Conservation (phyloP, 2,113 vertebrate species). For the Percopsis transmontana region DNA sequence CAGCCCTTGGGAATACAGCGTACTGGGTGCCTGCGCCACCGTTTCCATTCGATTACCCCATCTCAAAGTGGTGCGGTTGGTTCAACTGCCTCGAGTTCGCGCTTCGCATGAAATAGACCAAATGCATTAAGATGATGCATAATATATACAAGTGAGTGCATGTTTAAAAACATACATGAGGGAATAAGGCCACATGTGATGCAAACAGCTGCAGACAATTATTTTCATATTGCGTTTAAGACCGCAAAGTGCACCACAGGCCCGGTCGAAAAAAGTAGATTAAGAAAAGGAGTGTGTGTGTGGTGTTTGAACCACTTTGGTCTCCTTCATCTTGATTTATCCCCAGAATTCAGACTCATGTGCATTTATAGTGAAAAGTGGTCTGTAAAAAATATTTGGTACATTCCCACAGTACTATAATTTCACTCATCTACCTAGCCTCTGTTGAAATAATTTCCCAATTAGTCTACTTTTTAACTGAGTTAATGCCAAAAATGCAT, state of each 20-base stretch:
- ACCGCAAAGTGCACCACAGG: conserved; percentile 23
- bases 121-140: conserved; percentile 53
- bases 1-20: conserved; percentile 47
- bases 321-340: conserved; percentile 51
- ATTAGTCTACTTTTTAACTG: conserved; percentile 41
- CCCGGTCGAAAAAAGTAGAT: background rate
- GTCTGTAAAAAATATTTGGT: conserved; percentile 33
- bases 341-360: conserved; percentile 33
- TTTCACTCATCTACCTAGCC: conserved; percentile 28
- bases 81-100: conserved; percentile 24
- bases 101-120: conserved; percentile 34
- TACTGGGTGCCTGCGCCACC: conserved; percentile 49
- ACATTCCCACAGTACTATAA: conserved; percentile 28
- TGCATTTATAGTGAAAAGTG: conserved; percentile 30
- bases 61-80: conserved; percentile 36
- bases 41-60: conserved; percentile 59
- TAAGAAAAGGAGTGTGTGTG: conserved; percentile 14
- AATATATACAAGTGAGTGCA: conserved; percentile 36
- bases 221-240: conserved; percentile 43
- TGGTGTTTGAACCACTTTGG: conserved; percentile 45
- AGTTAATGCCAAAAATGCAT: conserved; percentile 31
- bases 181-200: conserved; percentile 15
- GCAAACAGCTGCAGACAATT: conserved; percentile 54
- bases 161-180: conserved; percentile 33
- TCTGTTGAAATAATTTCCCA: conserved; percentile 35